Evolutionary conservation across 2,888 invertebrate genomes (phyloP).

Genomic region (Galeruca laticollis): DNA sequence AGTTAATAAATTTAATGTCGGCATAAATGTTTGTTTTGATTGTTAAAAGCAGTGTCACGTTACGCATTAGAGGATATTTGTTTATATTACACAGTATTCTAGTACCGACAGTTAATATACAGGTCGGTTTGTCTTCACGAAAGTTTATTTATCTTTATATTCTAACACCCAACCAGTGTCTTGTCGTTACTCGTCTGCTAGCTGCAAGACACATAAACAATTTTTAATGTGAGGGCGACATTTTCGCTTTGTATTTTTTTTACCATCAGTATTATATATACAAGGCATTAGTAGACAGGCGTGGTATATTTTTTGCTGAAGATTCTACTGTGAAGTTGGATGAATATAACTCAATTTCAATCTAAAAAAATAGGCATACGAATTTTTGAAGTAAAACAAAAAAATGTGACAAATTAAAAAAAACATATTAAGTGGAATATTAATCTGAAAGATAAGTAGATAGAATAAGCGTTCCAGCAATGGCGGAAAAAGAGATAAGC

Average conservation of each 20-base stretch:
- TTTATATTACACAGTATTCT: conserved; percentile 56
- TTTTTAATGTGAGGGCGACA: conserved; percentile 44
- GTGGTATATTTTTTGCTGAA: background rate
- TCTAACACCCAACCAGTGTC: conserved; percentile 54
- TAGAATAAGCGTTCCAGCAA: no score
- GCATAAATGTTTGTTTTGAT: conserved; percentile 61
- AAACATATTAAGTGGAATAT: no score
- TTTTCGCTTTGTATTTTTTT: conserved; percentile 34
- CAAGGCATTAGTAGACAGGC: background rate
- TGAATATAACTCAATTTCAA: no score
- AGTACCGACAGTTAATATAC: conserved; percentile 55
- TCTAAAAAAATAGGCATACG: background rate
- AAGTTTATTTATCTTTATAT: conserved; percentile 58
- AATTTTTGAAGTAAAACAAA: background rate
- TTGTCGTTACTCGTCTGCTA: conserved; percentile 45
- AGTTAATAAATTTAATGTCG: conserved; percentile 39
- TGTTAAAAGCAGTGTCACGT: conserved; percentile 65
- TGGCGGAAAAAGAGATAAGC: no score
- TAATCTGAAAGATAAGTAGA: no score
- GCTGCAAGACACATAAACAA: conserved; percentile 45
- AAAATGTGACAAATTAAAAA: background rate
- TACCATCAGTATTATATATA: conserved; percentile 9
- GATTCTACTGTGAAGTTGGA: no score
- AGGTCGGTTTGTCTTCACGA: conserved; percentile 53
- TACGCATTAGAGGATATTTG: conserved; percentile 61